Percentiles rank a stretch among this genome's conserved stretches.
Evolutionary conservation across 2,113 vertebrate species (phyloP).

Genomic region (Syrrhaptes paradoxus): DNA sequence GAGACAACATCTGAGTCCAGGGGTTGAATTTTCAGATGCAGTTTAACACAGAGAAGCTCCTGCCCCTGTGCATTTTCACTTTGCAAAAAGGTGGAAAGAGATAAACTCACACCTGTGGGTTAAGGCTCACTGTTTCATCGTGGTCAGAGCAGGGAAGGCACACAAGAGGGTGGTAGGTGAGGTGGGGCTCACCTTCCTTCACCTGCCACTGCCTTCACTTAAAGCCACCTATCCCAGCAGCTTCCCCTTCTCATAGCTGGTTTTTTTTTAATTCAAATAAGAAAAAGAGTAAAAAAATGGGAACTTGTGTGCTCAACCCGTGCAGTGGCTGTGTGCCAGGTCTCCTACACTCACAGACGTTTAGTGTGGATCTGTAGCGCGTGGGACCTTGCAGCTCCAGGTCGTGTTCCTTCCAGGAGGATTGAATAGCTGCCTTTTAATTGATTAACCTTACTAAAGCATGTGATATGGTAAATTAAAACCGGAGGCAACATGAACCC

Average conservation of each 20-base stretch:
- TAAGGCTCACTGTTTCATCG: neutral
- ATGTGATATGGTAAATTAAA: conserved; percentile 7
- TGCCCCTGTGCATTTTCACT: fast-evolving
- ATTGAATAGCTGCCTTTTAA: conserved; percentile 1
- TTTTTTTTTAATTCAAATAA: neutral
- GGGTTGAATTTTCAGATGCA: neutral
- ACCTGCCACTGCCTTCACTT: neutral
- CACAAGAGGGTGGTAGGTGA: neutral
- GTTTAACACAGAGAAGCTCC: neutral
- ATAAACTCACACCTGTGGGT: fast-evolving
- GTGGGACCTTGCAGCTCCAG: neutral
- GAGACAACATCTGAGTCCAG: neutral
- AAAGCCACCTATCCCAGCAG: fast-evolving
- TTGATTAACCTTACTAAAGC: neutral
- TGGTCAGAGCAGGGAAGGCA: neutral
- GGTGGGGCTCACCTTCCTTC: neutral
- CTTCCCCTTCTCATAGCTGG: neutral
- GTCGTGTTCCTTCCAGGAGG: neutral
- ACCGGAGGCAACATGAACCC: neutral
- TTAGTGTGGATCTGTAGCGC: neutral
- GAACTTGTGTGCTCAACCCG: neutral
- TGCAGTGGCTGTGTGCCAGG: neutral
- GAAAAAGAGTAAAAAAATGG: neutral
- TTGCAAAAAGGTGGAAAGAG: neutral
- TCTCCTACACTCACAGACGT: fast-evolving